Evolutionary conservation across 2,888 invertebrate genomes (phyloP).

Genomic region (Cerceris rybyensis): DNA sequence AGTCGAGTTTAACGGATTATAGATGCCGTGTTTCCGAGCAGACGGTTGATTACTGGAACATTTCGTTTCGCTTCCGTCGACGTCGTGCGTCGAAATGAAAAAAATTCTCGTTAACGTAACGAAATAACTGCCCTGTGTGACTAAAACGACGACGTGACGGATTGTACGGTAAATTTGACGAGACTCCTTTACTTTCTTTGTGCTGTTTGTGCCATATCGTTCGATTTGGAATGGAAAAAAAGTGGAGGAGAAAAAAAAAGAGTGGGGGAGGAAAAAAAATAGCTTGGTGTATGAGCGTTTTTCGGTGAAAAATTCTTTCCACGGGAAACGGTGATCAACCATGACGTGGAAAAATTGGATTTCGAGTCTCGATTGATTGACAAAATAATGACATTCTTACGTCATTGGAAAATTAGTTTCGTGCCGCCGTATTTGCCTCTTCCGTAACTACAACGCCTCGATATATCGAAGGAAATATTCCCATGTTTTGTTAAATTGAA

Average conservation of each 20-base stretch:
- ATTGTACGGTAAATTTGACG: neutral
- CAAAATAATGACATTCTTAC: constrained; percentile 45
- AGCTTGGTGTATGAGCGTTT: neutral
- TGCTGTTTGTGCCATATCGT: neutral
- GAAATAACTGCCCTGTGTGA: neutral
- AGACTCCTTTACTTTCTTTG: neutral
- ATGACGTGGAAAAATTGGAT: constrained; percentile 34
- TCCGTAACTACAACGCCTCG: neutral
- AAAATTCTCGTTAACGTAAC: constrained; percentile 16
- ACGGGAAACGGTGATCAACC: constrained; percentile 32
- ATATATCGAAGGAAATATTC: too few relatives aligned
- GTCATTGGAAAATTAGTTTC: constrained; percentile 33
- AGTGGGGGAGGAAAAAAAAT: too few relatives aligned
- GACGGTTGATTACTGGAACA: neutral
- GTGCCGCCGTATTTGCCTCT: neutral
- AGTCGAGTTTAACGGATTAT: neutral
- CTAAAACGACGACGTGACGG: neutral
- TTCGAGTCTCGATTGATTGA: constrained; percentile 27
- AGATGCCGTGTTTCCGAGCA: neutral
- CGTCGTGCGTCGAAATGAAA: neutral
- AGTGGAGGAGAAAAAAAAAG: neutral
- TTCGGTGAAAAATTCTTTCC: neutral
- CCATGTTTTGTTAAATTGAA: too few relatives aligned
- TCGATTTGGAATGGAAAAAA: constrained; percentile 4
- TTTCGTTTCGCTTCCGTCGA: neutral